A percentile compares a stretch with the other conserved stretches of the same genome.
These are phyloP conservation scores for Thalassophryne amazonica DNA, from an alignment of 2,797 vertebrate genomes.

Conservation along the genomic window DNA sequence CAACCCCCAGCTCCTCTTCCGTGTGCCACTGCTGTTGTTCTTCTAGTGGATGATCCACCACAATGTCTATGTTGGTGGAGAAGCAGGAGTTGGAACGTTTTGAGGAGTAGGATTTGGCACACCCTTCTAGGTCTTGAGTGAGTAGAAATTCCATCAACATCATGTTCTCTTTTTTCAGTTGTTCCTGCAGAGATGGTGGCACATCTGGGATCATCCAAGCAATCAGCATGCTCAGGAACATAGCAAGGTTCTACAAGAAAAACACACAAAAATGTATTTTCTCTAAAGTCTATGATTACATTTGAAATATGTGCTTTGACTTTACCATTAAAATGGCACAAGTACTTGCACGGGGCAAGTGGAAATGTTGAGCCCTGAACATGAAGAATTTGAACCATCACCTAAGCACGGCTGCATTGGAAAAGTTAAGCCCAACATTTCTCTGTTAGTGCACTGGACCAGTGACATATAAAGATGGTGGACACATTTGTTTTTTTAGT, in stretches of 20 bases:
- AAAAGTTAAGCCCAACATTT: too few relatives aligned
- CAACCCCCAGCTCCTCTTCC: constrained; percentile 18
- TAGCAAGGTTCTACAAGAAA: constrained; percentile 88
- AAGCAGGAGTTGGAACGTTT: constrained; percentile 41
- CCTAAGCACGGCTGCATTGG: too few relatives aligned
- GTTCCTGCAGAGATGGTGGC: constrained; percentile 91
- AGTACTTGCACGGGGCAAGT: too few relatives aligned
- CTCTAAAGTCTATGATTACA: not conserved
- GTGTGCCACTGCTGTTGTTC: constrained; percentile 13
- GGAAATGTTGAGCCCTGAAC: too few relatives aligned
- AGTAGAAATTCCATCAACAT: constrained; percentile 91
- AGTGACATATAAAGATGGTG: too few relatives aligned
- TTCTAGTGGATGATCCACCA: constrained; percentile 53
- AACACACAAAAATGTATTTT: not conserved
- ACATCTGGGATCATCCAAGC: constrained; percentile 97
- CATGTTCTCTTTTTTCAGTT: constrained; percentile 91
- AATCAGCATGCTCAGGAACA: constrained; percentile 95
- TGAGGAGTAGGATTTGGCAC: constrained; percentile 64
- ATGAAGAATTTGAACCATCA: too few relatives aligned
- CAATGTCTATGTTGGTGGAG: constrained; percentile 47
- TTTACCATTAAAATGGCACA: not conserved
- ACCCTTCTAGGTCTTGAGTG: constrained; percentile 84
- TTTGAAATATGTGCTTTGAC: not conserved
- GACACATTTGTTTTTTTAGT: too few relatives aligned
- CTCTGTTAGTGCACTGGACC: too few relatives aligned